phyloP scores from a whole-genome alignment of 2,113 vertebrate genomes.

The Protobothrops mucrosquamatus region DNA sequence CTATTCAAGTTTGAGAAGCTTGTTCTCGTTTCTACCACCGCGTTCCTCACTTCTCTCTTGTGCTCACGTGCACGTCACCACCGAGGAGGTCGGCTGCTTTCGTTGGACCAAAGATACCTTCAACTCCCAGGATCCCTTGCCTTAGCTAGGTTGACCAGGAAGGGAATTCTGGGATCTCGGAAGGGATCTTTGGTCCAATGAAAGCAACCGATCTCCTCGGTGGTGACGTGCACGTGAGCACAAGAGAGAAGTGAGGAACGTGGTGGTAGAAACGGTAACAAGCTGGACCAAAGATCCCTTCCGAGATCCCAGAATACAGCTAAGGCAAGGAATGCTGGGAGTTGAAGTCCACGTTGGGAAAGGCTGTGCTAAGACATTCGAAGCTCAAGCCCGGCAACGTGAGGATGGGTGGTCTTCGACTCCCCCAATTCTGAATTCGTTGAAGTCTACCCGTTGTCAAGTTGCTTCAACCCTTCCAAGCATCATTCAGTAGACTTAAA shows the following conservation, averaged over 20 bases:
- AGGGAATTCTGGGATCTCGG: too few relatives aligned
- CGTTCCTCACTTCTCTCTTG: neutral
- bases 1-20: neutral
- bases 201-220: too few relatives aligned
- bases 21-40: neutral
- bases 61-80: neutral
- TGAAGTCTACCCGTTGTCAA: neutral
- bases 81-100: neutral
- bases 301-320: neutral
- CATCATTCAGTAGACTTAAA: neutral
- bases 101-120: too few relatives aligned
- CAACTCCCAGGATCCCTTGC: too few relatives aligned
- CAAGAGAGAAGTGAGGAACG: too few relatives aligned
- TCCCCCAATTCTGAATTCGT: neutral
- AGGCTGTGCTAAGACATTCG: neutral
- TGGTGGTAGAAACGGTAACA: too few relatives aligned
- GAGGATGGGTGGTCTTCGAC: neutral
- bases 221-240: too few relatives aligned
- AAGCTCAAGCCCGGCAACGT: neutral
- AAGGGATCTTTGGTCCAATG: too few relatives aligned
- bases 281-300: too few relatives aligned
- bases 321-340: neutral
- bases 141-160: too few relatives aligned
- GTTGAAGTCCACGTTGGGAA: neutral
- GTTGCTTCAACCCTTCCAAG: neutral